Percentiles rank a stretch among this genome's conserved stretches.
Conservation (phyloP, 2,797 vertebrate species). For the Chiloscyllium punctatum region DNA sequence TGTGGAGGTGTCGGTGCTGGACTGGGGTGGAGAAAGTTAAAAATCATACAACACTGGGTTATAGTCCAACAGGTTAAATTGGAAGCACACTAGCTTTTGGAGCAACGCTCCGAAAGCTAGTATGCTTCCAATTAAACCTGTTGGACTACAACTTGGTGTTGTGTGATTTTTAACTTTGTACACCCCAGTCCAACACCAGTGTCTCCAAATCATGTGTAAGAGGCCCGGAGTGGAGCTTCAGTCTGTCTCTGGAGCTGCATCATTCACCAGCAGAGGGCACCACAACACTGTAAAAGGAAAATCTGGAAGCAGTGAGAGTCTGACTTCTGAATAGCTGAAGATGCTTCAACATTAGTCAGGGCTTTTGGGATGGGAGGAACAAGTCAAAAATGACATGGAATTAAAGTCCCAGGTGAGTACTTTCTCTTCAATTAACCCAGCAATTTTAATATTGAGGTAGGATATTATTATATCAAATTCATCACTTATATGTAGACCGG, state of each 20-base stretch:
- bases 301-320: too few species aligned
- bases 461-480: neutral
- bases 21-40: too few species aligned
- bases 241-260: neutral
- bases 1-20: too few species aligned
- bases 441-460: neutral
- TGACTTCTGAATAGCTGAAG: neutral
- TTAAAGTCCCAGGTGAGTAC: neutral
- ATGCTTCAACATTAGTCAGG: neutral
- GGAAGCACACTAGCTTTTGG: too few species aligned
- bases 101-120: too few species aligned
- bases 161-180: too few species aligned
- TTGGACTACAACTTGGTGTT: too few species aligned
- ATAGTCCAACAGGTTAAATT: too few species aligned
- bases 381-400: neutral
- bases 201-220: too few species aligned
- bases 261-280: slow-evolving; percentile 1
- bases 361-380: neutral
- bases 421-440: neutral
- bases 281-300: neutral
- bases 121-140: too few species aligned
- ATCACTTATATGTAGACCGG: neutral
- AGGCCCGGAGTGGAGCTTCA: neutral
- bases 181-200: too few species aligned
- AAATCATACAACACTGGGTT: too few species aligned